Evolutionary conservation across 2,888 invertebrate species (phyloP), one percentile per base, ranked within the genome.

Genomic region (Lycocerus yunnanus): DNA sequence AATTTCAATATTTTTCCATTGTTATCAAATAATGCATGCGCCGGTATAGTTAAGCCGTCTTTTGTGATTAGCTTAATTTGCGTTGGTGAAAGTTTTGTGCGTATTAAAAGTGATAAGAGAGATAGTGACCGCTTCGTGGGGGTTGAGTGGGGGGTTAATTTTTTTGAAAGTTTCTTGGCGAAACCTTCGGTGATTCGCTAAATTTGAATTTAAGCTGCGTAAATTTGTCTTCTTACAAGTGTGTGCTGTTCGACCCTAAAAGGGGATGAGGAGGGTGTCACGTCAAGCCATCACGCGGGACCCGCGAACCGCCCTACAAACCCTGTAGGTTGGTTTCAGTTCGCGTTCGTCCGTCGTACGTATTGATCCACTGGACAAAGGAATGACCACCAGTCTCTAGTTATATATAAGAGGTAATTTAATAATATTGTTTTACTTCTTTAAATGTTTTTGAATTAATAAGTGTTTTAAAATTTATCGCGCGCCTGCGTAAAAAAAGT

Each of bases 251-350:
- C 74, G 81, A 81, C 80, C 81, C 82, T 79, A 79, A 76, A 88
- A 88, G 87, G 87, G 89, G 86, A 84, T 85, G 85, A 87, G 89
- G 89, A 89, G 90, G 88, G 90, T 86, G 90, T 89, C 90, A 90
- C 90, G 90, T 90, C 89, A 89, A 87, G 88, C 88, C 88, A 85
- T 88, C 87, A 87, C 85, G 85, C 85, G 85, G 85, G 85, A 83
- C 83, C 83, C 85, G 85, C 85, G 85, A 85, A 83, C 83, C 81
- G 77, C 75, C 78, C 79, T 80, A 82, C 82, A 82, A 77, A 67
- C 77, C 78, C 79, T 78, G 79, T 78, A 80, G 77, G 78, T 77
- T 85, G 83, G 83, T 85, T 84, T 85, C 86, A 84, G 84, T 85
- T 80, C 83, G 82, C 82, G 84, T 81, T 83, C 83, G 85, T 83